Evolutionary conservation across 2,113 vertebrate genomes (phyloP).

Genomic region (Epinephelus moara): DNA sequence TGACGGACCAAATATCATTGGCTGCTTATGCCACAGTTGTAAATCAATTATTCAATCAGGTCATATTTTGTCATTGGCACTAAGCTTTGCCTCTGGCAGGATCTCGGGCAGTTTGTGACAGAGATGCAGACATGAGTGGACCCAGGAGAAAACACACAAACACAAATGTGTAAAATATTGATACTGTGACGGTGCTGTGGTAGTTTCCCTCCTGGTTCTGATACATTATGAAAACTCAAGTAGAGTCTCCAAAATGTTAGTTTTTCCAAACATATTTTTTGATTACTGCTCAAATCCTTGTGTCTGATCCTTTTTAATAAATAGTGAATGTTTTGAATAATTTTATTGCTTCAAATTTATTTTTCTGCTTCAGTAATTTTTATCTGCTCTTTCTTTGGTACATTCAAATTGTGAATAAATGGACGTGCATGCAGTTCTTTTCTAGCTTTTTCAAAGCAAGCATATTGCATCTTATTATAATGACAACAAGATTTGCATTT

Average conservation of each 20-base stretch:
- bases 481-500: background rate
- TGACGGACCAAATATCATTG: constrained; percentile 38
- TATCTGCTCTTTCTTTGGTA: background rate
- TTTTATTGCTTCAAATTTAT: background rate
- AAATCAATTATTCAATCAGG: constrained; percentile 42
- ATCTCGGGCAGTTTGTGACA: background rate
- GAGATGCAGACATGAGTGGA: background rate
- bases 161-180: background rate
- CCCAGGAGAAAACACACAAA: background rate
- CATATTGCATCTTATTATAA: background rate
- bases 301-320: too few species aligned
- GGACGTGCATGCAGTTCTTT: background rate
- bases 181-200: background rate
- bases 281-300: background rate
- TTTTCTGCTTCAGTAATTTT: background rate
- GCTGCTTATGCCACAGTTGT: constrained; percentile 11
- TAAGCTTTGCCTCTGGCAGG: background rate
- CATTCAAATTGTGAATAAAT: background rate
- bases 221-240: too few species aligned
- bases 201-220: background rate
- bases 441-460: background rate
- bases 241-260: background rate
- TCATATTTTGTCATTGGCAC: constrained; percentile 34
- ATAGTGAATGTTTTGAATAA: background rate
- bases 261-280: background rate